Conservation (phyloP, 2,888 invertebrate species). For the Proisotoma minuta region DNA sequence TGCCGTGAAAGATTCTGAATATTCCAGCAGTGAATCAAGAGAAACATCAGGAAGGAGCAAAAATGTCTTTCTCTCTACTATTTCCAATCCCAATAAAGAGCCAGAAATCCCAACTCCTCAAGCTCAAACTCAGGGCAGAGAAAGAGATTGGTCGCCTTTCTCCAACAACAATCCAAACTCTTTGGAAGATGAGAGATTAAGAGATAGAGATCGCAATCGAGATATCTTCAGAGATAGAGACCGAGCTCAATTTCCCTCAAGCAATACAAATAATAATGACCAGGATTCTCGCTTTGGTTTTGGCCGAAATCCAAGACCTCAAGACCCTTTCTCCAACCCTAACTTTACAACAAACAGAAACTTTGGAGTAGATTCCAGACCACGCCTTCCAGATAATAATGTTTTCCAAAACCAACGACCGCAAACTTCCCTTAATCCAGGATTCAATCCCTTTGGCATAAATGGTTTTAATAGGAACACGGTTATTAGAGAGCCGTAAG, state of each 20-base stretch:
- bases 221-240: constrained; percentile 8
- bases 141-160: constrained; percentile 32
- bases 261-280: constrained; percentile 14
- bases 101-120: constrained; percentile 18
- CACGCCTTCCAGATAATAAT: constrained; percentile 5
- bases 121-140: constrained; percentile 33
- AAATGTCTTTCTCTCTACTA: no score
- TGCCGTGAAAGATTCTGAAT: no score
- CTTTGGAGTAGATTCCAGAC: constrained; percentile 20
- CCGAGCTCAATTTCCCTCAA: constrained; percentile 13
- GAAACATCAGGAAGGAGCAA: no score
- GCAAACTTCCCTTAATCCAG: constrained; percentile 5
- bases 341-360: constrained; percentile 28
- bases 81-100: no score
- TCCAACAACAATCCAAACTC: constrained; percentile 32
- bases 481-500: constrained; percentile 42
- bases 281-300: constrained; percentile 19
- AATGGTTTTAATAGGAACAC: constrained; percentile 30
- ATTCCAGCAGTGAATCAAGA: no score
- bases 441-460: constrained; percentile 5
- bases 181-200: constrained; percentile 28
- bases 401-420: constrained; percentile 1
- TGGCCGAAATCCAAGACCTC: constrained; percentile 33
- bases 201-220: constrained; percentile 24
- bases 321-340: constrained; percentile 32